phyloP scores from a whole-genome alignment of 2,797 vertebrate species.

The Tapera naevia region DNA sequence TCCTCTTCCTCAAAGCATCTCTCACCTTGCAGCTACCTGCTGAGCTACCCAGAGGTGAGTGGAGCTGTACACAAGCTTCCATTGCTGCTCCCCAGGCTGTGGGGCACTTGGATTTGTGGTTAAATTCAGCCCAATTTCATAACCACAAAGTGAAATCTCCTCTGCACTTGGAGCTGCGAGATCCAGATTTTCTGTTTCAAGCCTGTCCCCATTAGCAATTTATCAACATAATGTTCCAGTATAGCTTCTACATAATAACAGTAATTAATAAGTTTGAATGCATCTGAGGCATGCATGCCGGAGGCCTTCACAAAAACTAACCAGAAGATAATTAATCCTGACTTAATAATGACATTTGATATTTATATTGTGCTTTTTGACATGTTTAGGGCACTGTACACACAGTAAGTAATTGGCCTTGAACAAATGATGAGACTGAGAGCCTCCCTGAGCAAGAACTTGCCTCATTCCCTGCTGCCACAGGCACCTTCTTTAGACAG shows the following conservation, averaged over 20 bases:
- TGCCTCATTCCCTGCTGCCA: not conserved
- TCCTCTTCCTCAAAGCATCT: not conserved
- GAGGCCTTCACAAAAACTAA: slow-evolving; percentile 17
- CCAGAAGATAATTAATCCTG: slow-evolving; percentile 43
- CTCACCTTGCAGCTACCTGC: not conserved
- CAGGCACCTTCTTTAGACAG: not conserved
- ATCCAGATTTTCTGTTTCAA: not conserved
- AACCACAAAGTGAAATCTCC: not conserved
- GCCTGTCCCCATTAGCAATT: not conserved
- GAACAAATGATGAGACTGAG: not conserved
- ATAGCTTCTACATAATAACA: slow-evolving; percentile 11
- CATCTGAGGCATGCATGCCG: not conserved
- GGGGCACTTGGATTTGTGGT: not conserved
- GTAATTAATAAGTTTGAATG: slow-evolving; percentile 32
- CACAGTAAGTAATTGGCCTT: not conserved
- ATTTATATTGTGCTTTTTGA: not conserved
- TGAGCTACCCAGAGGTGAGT: not conserved
- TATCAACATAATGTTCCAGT: not conserved
- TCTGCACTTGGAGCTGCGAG: not conserved
- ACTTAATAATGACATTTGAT: slow-evolving; percentile 34
- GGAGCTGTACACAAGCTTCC: not conserved
- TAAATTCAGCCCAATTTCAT: not conserved
- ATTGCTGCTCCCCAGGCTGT: not conserved
- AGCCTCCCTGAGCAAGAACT: not conserved
- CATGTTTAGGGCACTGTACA: not conserved